Evolutionary conservation across 2,113 vertebrate species (phyloP), one percentile per base, ranked within the genome.

Genomic region (Piprites chloris): DNA sequence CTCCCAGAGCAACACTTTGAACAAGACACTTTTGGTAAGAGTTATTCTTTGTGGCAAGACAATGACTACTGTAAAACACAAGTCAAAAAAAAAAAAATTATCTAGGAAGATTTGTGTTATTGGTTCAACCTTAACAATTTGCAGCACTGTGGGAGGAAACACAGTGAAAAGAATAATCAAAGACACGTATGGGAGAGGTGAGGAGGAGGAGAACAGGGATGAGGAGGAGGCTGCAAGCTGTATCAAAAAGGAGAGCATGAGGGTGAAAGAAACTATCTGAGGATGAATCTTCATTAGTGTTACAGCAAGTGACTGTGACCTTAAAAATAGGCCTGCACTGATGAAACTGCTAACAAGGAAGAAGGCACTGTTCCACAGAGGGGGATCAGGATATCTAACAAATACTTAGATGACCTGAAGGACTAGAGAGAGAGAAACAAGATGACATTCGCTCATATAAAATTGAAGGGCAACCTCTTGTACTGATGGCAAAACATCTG

Each of bases 401-500:
- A 77, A 73, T 2, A 85, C 71, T 83, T 62, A 89, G 73, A 52
- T 89, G 91, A 96, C 94, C 94, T 8, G 9, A 80, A 95, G 65
- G 58, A 76, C 69, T 76, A 79, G 44, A 84, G 50, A 74, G 50
- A 74, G n/a, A 92, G 86, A 84, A 96, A 92, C 89, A 96, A 30
- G 76, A 81, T 89, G 84, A 95, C 80, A 92, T 95, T 81, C 32
- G 26, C 73, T 52, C 28, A 19, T 58, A 81, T 44, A 89, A 95
- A 95, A 91, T 0, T 24, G 49, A 85, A 95, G 74, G 69, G 84
- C 81, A 73, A 85, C 58, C 58, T 89, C 84, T 94, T 56, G 32
- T 55, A 82, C 69, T 62, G 74, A 66, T 50, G 35, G 66, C 76
- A 89, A 95, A 97, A 96, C 91, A 94, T 96, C 93, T 97, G 94